Evolutionary conservation across 2,797 vertebrate species (phyloP), one percentile per base, ranked within the genome.

Genomic region (Crenichthys baileyi): DNA sequence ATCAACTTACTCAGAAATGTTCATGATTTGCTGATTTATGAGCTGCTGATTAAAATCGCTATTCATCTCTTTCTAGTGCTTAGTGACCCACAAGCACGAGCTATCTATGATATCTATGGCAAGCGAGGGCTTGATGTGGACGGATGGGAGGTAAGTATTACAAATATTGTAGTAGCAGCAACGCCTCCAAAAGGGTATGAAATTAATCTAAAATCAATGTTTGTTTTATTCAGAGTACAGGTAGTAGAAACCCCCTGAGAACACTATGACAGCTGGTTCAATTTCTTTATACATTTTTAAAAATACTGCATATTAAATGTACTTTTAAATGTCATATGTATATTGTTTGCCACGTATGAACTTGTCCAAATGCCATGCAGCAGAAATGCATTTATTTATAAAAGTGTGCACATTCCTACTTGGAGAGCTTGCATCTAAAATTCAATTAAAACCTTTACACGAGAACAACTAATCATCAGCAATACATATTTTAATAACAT

Each of bases 81-180:
- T 72, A 98, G 97, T 75, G 98, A 99, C 76, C 97, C 98, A 73
- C 98, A 99, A 90, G 96, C 97, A 63, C 95, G 98, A 90, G 98
- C 98, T 74, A 99, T 99, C 94, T 99, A 99, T 93, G 98, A 99
- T 84, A 97, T 99, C 86, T 99, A 99, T 91, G 98, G 98, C 79
- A 99, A 97, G 93, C 96, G 96, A 94, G 98, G 98, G 74, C 97
- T 99, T 80, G 98, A 99, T 41, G 98, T 99, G 90, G 98, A 99
- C 89, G 98, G 98, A 92, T 99, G 98, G 98, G 98, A 99, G 97
- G 98, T 99, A 95, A 97, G 96, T 86, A 36, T 26, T 20, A 75
- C 24, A 61, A 0, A 44, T 72, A 81, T 13, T 55, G 4, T 63
- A 24, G 24, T 39, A 18, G 63, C 39, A 44, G n/a, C 39, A 41